A percentile compares a stretch with the other conserved stretches of the same genome.
Evolutionary conservation across 2,113 vertebrate species (phyloP).

Genomic region (Malurus alboscapulatus): DNA sequence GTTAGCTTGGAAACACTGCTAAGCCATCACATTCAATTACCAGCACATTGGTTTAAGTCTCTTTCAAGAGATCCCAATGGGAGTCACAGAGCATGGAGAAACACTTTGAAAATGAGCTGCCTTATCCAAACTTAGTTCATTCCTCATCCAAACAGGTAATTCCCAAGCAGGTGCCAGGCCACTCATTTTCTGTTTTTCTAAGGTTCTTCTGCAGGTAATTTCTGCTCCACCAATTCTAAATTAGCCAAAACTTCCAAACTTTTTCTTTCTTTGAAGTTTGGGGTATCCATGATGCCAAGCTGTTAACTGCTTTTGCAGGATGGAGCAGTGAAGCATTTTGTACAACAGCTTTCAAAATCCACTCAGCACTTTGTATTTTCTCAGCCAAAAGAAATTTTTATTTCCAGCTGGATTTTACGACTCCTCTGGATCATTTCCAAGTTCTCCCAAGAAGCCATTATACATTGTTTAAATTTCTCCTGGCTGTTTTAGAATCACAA

Average conservation of each 20-base stretch:
- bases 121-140: background rate
- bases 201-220: background rate
- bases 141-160: background rate
- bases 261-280: background rate
- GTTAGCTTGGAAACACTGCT: background rate
- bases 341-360: background rate
- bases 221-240: background rate
- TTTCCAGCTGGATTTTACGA: background rate
- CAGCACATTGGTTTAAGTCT: background rate
- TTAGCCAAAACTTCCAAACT: background rate
- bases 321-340: background rate
- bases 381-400: background rate
- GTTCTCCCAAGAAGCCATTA: background rate
- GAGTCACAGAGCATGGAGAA: background rate
- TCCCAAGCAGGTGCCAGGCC: background rate
- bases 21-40: background rate
- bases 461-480: background rate
- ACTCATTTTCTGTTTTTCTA: background rate
- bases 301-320: background rate
- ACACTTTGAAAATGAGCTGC: background rate
- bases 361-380: background rate
- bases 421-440: background rate
- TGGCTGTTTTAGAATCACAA: background rate
- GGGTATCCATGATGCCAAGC: background rate
- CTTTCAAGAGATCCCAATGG: background rate